Evolutionary conservation across 2,113 vertebrate species (phyloP).

Genomic region (Nestor notabilis): DNA sequence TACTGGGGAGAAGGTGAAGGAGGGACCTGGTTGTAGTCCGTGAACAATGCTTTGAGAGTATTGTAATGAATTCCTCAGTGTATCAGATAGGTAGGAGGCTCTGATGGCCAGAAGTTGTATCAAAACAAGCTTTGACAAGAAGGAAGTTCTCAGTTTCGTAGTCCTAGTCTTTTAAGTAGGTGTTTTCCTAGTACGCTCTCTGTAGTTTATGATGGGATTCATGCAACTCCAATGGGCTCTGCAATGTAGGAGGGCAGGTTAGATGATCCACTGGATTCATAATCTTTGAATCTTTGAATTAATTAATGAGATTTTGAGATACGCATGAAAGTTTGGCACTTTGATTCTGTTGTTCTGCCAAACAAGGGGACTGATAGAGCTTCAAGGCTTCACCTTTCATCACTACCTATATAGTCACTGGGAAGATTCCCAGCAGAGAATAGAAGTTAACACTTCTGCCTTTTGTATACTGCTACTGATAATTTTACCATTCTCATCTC

Average conservation of each 20-base stretch:
- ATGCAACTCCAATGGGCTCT: not conserved
- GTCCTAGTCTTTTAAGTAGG: not conserved
- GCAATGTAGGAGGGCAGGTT: not conserved
- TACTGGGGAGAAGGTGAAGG: not conserved
- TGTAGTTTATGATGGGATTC: not conserved
- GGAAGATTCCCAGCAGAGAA: not conserved
- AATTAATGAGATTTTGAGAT: conserved; percentile 4
- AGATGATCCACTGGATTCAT: not conserved
- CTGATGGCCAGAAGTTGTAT: not conserved
- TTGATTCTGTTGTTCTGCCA: not conserved
- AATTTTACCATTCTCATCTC: not conserved
- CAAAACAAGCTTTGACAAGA: not conserved
- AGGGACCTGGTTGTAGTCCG: not conserved
- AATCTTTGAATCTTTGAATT: not conserved
- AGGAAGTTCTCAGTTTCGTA: not conserved
- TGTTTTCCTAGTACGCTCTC: not conserved
- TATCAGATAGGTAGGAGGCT: not conserved
- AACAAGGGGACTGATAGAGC: not conserved
- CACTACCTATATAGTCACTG: not conserved
- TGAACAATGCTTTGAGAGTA: not conserved
- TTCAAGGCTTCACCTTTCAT: not conserved
- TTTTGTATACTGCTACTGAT: not conserved
- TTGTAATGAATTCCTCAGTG: not conserved
- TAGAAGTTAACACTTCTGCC: not conserved
- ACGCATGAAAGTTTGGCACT: not conserved